A percentile compares a stretch with the other conserved stretches of the same genome.
phyloP scores from a whole-genome alignment of 1,140 invertebrate genomes.

The Galleria mellonella region DNA sequence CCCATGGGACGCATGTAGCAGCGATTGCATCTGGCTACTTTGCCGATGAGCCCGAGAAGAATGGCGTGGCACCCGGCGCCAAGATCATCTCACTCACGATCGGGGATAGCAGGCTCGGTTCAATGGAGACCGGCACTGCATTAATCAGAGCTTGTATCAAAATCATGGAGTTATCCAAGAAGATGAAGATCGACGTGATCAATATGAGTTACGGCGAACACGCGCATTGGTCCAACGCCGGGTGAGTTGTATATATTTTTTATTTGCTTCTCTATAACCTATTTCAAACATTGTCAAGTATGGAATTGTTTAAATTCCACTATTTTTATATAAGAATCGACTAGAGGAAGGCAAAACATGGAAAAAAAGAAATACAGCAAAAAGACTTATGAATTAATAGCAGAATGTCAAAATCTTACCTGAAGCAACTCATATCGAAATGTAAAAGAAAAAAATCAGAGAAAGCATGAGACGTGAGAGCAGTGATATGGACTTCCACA shows the following conservation, averaged over 20 bases:
- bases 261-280: too few species aligned
- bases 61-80: slow-evolving; percentile 97
- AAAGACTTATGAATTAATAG: too few species aligned
- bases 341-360: too few species aligned
- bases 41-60: slow-evolving; percentile 90
- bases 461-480: too few species aligned
- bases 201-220: slow-evolving; percentile 99
- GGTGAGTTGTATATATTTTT: slow-evolving; percentile 76
- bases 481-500: too few species aligned
- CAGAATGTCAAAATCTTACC: too few species aligned
- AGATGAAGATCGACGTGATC: slow-evolving; percentile 86
- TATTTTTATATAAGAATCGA: too few species aligned
- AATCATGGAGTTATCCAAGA: slow-evolving; percentile 83
- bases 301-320: too few species aligned
- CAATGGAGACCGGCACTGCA: slow-evolving; percentile 97
- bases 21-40: slow-evolving; percentile 96
- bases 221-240: slow-evolving; percentile 91
- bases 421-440: too few species aligned
- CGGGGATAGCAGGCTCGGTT: slow-evolving; percentile 89
- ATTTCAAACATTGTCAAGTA: too few species aligned
- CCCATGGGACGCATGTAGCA: slow-evolving; percentile 97
- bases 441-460: too few species aligned
- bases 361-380: too few species aligned
- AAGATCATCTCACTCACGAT: slow-evolving; percentile 96
- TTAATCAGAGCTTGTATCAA: slow-evolving; percentile 93